A percentile compares a stretch with the other conserved stretches of the same genome.
Conservation (phyloP, 2,797 vertebrate genomes). For the Loriculus beryllinus region DNA sequence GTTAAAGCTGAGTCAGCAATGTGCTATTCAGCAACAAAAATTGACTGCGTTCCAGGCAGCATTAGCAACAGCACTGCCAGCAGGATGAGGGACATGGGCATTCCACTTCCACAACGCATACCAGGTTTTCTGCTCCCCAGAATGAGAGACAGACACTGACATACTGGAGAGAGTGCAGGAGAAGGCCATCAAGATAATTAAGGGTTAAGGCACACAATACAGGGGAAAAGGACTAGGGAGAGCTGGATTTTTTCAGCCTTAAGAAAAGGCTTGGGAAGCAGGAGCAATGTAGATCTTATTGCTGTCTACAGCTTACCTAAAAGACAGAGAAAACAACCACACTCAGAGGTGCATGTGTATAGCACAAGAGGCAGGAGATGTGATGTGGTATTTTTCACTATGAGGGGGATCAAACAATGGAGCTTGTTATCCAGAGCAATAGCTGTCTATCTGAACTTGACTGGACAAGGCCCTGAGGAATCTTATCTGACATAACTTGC, state of each 20-base stretch:
- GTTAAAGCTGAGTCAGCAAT: neutral
- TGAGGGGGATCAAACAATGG: neutral
- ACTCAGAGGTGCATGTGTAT: neutral
- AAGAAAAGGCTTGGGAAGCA: neutral
- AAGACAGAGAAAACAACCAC: neutral
- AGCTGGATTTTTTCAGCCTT: neutral
- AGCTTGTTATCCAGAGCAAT: neutral
- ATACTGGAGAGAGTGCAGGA: neutral
- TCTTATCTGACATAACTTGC: neutral
- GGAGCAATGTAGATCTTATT: neutral
- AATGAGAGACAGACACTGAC: neutral
- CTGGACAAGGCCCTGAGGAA: fast-evolving
- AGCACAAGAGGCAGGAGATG: neutral
- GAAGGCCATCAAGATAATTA: neutral
- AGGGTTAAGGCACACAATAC: neutral
- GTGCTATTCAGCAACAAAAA: neutral
- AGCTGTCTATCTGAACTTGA: neutral
- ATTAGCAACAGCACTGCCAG: neutral
- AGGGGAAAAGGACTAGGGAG: neutral
- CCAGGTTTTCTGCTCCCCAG: neutral
- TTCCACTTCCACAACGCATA: neutral
- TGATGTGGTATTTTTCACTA: neutral
- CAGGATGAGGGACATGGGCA: neutral
- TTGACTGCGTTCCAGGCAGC: neutral
- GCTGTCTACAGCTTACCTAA: neutral